Evolutionary conservation across 1,140 invertebrate genomes (phyloP), one percentile per base, ranked within the genome.

Genomic region (Temnothorax nylanderi): DNA sequence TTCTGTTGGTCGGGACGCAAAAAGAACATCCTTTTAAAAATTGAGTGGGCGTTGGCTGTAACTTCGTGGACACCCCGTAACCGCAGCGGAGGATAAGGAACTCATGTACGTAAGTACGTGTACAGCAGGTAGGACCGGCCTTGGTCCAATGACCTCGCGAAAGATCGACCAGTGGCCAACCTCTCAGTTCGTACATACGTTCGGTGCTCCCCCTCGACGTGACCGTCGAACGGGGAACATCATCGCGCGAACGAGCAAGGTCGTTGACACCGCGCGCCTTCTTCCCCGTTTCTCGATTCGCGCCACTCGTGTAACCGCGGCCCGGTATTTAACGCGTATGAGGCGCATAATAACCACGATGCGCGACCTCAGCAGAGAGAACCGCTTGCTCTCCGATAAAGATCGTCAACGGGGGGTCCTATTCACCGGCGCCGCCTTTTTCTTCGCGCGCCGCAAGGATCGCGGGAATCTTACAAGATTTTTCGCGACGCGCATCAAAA

Each of bases 101-200:
- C 13, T 80, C 54, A 51, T 67, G 37, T 85, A 88, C 80, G 49
- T 26, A 26, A 26, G 26, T 32, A 71, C 21, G 41, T 41, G 58
- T 3, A 80, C 64, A 81, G 88, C 91, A 92, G 89, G 92, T 93
- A 93, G 89, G 90, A 91, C 89, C 88, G 91, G 85, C 92, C 93
- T 94, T 94, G 92, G 90, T 94, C 92, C 93, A 93, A 93, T 92
- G 90, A 93, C 92, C 92, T 93, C 91, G 85, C 89, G 88, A 85
- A 74, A 87, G 82, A 85, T 85, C 75, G 84, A 60, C 49, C 88
- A 87, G 75, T 65, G 85, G 62, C 65, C 87, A 86, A 78, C 47
- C 60, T 81, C 37, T 13, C 58, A 26, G 87, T 81, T 81, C 64
- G 64, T 78, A 62, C 72, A 76, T 86, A 85, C 87, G 77, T 71